Percentiles rank a stretch among this genome's conserved stretches.
Conservation (phyloP, 2,888 invertebrate species). For the Drosophila pegasa region DNA sequence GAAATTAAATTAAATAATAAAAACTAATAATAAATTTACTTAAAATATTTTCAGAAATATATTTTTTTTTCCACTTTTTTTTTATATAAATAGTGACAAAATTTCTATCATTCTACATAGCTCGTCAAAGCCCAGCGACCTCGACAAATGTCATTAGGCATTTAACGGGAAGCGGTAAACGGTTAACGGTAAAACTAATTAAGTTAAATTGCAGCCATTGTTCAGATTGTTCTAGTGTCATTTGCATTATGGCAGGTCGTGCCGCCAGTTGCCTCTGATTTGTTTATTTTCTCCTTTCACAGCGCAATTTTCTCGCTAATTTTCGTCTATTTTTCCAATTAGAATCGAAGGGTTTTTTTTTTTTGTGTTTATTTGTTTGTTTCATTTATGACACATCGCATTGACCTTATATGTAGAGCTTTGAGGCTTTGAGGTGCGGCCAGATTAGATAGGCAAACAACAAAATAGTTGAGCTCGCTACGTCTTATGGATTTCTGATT, state of each 20-base stretch:
- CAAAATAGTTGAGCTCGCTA: slow-evolving; percentile 25
- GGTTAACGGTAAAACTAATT: slow-evolving; percentile 4
- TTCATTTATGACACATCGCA: slow-evolving; percentile 20
- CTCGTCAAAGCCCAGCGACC: background rate
- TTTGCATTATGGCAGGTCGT: slow-evolving; percentile 47
- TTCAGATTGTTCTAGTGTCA: slow-evolving; percentile 10
- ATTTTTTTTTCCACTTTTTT: too few relatives aligned
- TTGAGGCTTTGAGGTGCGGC: slow-evolving; percentile 14
- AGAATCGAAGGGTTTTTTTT: slow-evolving; percentile 14
- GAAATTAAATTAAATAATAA: too few relatives aligned
- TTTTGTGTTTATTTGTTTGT: background rate
- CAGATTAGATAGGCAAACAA: slow-evolving; percentile 36
- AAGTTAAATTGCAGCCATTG: slow-evolving; percentile 9
- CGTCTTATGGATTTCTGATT: slow-evolving; percentile 20
- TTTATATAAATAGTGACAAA: background rate
- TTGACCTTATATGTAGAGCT: slow-evolving; percentile 17
- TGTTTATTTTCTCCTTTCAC: slow-evolving; percentile 14
- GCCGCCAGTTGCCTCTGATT: slow-evolving; percentile 20
- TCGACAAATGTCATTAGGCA: background rate
- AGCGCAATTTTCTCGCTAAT: slow-evolving; percentile 1
- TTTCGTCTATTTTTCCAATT: slow-evolving; percentile 9
- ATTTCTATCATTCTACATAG: background rate
- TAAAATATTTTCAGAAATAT: too few relatives aligned
- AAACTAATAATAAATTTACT: too few relatives aligned
- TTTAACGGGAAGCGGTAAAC: background rate